Evolutionary conservation across 2,888 invertebrate species (phyloP), one percentile per base, ranked within the genome.

Genomic region (Phyto melanocephala): DNA sequence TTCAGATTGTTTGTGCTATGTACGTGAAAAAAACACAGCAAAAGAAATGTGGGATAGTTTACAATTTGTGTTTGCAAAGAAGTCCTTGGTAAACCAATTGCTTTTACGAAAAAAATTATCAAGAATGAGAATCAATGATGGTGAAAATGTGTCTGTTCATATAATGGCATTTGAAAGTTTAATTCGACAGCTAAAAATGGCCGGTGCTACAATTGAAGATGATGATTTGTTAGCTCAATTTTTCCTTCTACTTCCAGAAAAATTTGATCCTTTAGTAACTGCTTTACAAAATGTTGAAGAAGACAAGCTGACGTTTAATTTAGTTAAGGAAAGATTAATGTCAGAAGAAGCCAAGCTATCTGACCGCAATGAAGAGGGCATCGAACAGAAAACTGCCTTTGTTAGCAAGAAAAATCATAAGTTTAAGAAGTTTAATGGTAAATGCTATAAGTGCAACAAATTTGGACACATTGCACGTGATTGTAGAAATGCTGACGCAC

Each of bases 201-300:
- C 22, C 5, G 42, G 54, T 1, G 52, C 75, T 20, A 20, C 17
- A 1, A n/a, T 81, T 33, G 62, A 52, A 52, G 71, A 80, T 15
- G 20, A 33, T n/a, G 52, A 74, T 47, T 13, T 63, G 10, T 17
- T 76, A 37, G 42, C 67, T 33, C 78, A 70, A 35, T 42, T 62
- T 13, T 60, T 71, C 11, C 13, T 58, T 1, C 28, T 60, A 0
- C 22, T 60, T 8, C 71, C 71, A 15, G 71, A 71, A 37, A 60
- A 58, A 10, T 71, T 33, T 37, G 58, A 71, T 28, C 52, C 72
- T 13, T 42, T 74, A 13, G 40, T 74, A 22, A 63, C 52, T 8
- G 72, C 54, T 6, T 22, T 63, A 15, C 42, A 65, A 35, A 65
- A 65, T 35, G 17, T 65, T 20, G 33, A 65, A 20, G 22, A 50